phyloP scores from a whole-genome alignment of 2,113 vertebrate genomes.

The Camelus bactrianus region DNA sequence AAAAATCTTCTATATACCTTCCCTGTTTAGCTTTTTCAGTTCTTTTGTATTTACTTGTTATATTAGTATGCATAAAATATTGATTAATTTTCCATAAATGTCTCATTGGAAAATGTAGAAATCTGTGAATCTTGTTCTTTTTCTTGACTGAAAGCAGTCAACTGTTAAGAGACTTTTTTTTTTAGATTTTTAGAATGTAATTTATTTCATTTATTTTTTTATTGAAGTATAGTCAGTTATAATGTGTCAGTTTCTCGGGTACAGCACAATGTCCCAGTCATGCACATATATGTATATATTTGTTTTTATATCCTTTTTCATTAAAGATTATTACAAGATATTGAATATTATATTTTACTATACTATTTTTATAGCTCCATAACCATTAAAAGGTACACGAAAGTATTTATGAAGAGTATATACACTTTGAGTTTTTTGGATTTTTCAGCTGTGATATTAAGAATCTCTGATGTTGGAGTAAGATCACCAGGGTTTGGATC shows the following conservation, averaged over 20 bases:
- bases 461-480: background rate
- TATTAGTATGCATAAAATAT: background rate
- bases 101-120: background rate
- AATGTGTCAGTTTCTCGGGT: too few relatives aligned
- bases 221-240: too few relatives aligned
- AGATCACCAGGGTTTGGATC: background rate
- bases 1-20: background rate
- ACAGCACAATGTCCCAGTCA: too few relatives aligned
- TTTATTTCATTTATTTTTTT: too few relatives aligned
- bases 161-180: background rate
- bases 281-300: too few relatives aligned
- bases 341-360: too few relatives aligned
- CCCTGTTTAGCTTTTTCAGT: background rate
- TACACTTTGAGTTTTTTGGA: background rate
- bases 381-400: background rate
- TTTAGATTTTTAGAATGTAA: too few relatives aligned
- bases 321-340: too few relatives aligned
- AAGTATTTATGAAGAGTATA: background rate
- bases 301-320: too few relatives aligned
- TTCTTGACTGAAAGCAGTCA: constrained; percentile 10
- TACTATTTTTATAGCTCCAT: background rate
- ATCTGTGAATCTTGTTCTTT: background rate
- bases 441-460: background rate
- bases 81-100: background rate
- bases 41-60: background rate